Conservation (phyloP, 2,888 invertebrate genomes). For the Baronia brevicornis region DNA sequence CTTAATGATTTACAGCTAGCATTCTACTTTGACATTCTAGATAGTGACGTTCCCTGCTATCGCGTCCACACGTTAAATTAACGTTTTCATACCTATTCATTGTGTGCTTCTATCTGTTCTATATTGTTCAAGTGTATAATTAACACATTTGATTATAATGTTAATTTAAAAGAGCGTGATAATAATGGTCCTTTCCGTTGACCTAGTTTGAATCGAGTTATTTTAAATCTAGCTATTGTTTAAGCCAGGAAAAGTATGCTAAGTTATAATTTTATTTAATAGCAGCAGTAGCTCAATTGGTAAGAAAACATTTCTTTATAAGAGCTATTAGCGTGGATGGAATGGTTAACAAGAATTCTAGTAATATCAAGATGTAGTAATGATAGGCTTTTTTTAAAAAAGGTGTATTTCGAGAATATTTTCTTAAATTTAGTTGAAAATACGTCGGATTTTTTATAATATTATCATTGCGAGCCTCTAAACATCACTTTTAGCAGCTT, state of each 20-base stretch:
- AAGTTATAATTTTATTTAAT: constrained; percentile 1
- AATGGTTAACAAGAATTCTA: no score
- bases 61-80: no score
- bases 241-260: no score
- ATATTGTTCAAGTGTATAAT: constrained; percentile 10
- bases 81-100: constrained; percentile 15
- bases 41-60: constrained; percentile 13
- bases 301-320: constrained; percentile 2
- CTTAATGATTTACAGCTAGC: constrained; percentile 7
- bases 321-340: no score
- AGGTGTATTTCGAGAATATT: no score
- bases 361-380: no score
- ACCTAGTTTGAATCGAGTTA: neutral
- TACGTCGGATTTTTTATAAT: no score
- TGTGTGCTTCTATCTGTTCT: constrained; percentile 10
- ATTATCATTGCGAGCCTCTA: no score
- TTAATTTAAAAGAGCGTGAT: neutral
- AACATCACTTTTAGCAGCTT: no score
- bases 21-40: constrained; percentile 10
- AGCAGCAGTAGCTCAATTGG: constrained; percentile 5
- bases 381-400: no score
- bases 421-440: no score
- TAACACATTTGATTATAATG: constrained; percentile 4
- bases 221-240: neutral
- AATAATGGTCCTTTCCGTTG: constrained; percentile 6